phyloP scores from a whole-genome alignment of 2,888 invertebrate genomes.

The Gymnosoma rotundatum region DNA sequence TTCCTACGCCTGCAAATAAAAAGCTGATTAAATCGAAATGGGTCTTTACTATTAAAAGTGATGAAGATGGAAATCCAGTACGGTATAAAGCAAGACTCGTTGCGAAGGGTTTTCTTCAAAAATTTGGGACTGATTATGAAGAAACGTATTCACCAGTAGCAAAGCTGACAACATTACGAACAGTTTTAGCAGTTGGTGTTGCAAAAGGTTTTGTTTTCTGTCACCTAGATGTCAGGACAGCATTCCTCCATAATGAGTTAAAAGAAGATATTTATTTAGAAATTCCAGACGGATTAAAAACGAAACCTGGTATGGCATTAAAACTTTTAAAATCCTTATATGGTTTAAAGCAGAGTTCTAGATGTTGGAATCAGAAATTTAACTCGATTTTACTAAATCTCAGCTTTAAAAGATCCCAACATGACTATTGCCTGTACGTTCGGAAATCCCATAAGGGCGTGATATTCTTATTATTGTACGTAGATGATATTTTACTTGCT shows the following conservation, averaged over 20 bases:
- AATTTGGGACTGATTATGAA: background rate
- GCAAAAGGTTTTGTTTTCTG: background rate
- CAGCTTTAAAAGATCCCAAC: background rate
- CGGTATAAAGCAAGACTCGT: slow-evolving; percentile 23
- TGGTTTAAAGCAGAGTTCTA: slow-evolving; percentile 2
- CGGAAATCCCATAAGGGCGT: background rate
- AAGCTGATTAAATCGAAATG: slow-evolving; percentile 2
- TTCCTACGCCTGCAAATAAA: background rate
- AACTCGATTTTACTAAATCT: background rate
- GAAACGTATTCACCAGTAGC: slow-evolving; percentile 17
- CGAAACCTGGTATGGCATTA: background rate
- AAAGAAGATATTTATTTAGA: no score
- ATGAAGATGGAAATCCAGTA: slow-evolving; percentile 5
- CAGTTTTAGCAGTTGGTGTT: slow-evolving; percentile 13
- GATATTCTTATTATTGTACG: no score
- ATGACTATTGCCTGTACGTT: background rate
- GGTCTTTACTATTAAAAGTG: slow-evolving; percentile 10
- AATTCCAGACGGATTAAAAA: background rate
- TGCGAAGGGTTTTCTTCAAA: slow-evolving; percentile 27
- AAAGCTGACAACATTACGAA: slow-evolving; percentile 20
- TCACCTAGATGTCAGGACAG: slow-evolving; percentile 6
- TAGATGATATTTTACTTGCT: slow-evolving; percentile 4
- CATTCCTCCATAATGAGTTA: background rate
- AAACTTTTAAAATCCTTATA: slow-evolving; percentile 4
- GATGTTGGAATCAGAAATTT: background rate